Evolutionary conservation across 2,888 invertebrate species (phyloP).

Genomic region (Chalcis sispes): DNA sequence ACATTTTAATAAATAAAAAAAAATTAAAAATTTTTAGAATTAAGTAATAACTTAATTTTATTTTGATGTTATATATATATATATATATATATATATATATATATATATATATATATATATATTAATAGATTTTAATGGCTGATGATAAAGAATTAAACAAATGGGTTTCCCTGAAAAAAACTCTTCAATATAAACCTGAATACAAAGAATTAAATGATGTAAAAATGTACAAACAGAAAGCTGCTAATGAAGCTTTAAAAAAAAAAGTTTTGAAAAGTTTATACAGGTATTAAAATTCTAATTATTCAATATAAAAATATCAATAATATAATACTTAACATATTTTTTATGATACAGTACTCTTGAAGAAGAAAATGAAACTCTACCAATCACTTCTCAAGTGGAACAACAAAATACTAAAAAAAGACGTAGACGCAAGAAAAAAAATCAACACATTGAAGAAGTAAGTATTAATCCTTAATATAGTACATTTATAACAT

Average conservation of each 20-base stretch:
- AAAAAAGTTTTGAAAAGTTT: constrained; percentile 87
- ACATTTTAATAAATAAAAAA: constrained; percentile 40
- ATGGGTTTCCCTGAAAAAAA: constrained; percentile 95
- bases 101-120: background rate
- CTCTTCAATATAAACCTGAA: constrained; percentile 86
- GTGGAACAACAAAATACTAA: constrained; percentile 50
- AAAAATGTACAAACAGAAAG: constrained; percentile 85
- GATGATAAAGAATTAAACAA: constrained; percentile 95
- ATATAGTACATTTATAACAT: too few species aligned
- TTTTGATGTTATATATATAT: background rate
- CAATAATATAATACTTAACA: constrained; percentile 26
- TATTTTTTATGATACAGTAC: constrained; percentile 46
- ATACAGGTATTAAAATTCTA: constrained; percentile 77
- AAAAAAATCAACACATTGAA: constrained; percentile 56
- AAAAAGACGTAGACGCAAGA: constrained; percentile 66
- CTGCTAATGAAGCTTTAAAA: constrained; percentile 85
- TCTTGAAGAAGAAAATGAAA: constrained; percentile 51
- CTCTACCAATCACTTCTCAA: constrained; percentile 14
- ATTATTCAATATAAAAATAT: constrained; percentile 10
- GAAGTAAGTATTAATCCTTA: constrained; percentile 51
- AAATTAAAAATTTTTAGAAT: background rate
- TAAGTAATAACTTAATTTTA: background rate
- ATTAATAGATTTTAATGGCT: constrained; percentile 87
- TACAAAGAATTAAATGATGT: constrained; percentile 89
- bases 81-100: background rate